These are phyloP conservation scores for Lasioglossum villosulum DNA, from an alignment of 2,888 invertebrate genomes.

Conservation along the genomic window DNA sequence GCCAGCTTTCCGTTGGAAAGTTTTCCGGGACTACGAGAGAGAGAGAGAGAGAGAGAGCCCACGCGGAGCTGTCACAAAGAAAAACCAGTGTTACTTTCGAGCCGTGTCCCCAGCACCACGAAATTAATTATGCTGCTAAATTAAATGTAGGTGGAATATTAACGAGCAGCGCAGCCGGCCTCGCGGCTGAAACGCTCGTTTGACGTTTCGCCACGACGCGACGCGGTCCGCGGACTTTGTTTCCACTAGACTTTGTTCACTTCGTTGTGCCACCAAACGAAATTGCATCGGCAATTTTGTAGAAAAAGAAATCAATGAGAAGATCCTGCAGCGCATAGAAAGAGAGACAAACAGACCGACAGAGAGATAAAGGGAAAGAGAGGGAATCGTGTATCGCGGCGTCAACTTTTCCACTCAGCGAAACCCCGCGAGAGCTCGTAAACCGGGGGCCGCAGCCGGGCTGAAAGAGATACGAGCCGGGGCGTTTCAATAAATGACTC, in stretches of 20 bases:
- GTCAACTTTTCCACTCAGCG: conserved; percentile 10
- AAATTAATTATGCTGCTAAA: conserved; percentile 61
- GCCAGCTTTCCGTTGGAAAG: conserved; percentile 25
- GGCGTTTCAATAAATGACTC: conserved; percentile 46
- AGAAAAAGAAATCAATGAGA: background rate
- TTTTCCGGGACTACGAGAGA: conserved; percentile 16
- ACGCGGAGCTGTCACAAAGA: conserved; percentile 21
- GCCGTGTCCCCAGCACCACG: conserved; percentile 17
- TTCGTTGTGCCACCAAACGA: background rate
- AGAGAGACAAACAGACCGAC: background rate
- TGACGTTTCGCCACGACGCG: conserved; percentile 21
- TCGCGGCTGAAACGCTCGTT: background rate
- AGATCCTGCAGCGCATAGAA: background rate
- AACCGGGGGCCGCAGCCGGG: background rate
- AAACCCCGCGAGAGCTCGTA: background rate
- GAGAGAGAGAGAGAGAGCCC: background rate
- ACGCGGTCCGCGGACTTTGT: background rate
- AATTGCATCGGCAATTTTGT: background rate
- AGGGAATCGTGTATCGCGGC: background rate
- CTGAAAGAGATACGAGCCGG: conserved; percentile 18
- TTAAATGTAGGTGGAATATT: conserved; percentile 43
- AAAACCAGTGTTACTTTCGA: conserved; percentile 34
- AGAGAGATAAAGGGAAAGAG: background rate
- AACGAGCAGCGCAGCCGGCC: conserved; percentile 29
- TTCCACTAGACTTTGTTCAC: background rate